A percentile compares a stretch with the other conserved stretches of the same genome.
phyloP scores from a whole-genome alignment of 1,140 invertebrate genomes.

The Pteromalus puparum region DNA sequence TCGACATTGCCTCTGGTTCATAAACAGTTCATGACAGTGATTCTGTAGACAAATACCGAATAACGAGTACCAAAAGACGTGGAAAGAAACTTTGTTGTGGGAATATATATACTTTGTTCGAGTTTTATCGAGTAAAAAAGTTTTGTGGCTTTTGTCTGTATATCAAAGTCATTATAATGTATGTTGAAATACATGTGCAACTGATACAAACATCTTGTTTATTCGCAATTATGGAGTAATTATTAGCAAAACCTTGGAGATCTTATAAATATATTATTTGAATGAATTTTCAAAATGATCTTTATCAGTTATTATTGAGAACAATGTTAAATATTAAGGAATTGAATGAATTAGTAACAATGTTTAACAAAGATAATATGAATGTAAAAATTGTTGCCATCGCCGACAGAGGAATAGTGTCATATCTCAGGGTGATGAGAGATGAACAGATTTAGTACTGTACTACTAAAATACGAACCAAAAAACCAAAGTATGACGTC shows the following conservation, averaged over 20 bases:
- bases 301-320: constrained; percentile 17
- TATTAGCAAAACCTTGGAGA: constrained; percentile 33
- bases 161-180: constrained; percentile 49
- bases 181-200: constrained; percentile 53
- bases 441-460: background rate
- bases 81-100: constrained; percentile 34
- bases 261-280: constrained; percentile 11
- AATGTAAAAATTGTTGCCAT: constrained; percentile 34
- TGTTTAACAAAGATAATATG: constrained; percentile 28
- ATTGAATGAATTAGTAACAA: constrained; percentile 24
- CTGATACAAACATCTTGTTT: constrained; percentile 45
- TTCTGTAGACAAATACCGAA: constrained; percentile 33
- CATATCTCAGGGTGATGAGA: background rate
- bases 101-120: constrained; percentile 47
- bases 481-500: background rate
- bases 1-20: constrained; percentile 43
- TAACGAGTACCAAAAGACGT: constrained; percentile 34
- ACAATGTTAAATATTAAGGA: constrained; percentile 35
- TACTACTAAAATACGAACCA: background rate
- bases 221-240: constrained; percentile 19
- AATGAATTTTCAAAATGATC: constrained; percentile 15
- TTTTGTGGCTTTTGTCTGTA: constrained; percentile 46
- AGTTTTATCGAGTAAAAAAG: constrained; percentile 54
- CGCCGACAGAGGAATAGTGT: background rate
- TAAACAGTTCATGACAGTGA: constrained; percentile 47